These are phyloP conservation scores for Eleginops maclovinus DNA, from an alignment of 2,113 vertebrate genomes.

Conservation along the genomic window DNA sequence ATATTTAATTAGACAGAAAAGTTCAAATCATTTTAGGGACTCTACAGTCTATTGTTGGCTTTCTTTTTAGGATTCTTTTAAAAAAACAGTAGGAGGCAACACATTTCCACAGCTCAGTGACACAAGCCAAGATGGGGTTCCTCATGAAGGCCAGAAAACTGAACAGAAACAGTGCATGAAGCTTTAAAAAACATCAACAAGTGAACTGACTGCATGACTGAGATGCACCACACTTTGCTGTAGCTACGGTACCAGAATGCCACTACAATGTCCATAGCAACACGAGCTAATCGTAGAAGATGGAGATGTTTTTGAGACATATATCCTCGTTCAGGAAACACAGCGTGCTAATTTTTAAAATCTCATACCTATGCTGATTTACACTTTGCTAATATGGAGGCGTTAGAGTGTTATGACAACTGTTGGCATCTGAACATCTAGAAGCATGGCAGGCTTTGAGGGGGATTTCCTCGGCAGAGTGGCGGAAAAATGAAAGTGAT, in stretches of 20 bases:
- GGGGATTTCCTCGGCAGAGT: not conserved
- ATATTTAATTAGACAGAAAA: slow-evolving; percentile 36
- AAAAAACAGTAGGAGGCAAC: slow-evolving; percentile 25
- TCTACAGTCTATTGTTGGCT: slow-evolving; percentile 5
- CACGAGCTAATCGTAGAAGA: slow-evolving; percentile 45
- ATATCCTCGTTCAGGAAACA: slow-evolving; percentile 5
- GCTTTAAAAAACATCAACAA: slow-evolving; percentile 15
- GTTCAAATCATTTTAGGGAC: slow-evolving; percentile 37
- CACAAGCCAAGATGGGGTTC: slow-evolving; percentile 14
- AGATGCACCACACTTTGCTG: slow-evolving; percentile 29
- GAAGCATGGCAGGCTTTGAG: slow-evolving; percentile 3
- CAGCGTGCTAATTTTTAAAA: slow-evolving; percentile 19
- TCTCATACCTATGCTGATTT: slow-evolving; percentile 10
- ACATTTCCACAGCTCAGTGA: slow-evolving; percentile 39
- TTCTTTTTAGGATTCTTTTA: slow-evolving; percentile 24
- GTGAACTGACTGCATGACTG: slow-evolving; percentile 23
- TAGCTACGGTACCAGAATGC: slow-evolving; percentile 17
- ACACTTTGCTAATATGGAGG: slow-evolving; percentile 13
- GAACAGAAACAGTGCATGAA: slow-evolving; percentile 30
- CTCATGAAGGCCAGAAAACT: slow-evolving; percentile 18
- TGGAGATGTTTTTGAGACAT: slow-evolving; percentile 13
- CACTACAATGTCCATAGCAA: slow-evolving; percentile 34
- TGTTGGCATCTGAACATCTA: slow-evolving; percentile 36
- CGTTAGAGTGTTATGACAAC: slow-evolving; percentile 9
- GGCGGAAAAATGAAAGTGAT: not conserved